Evolutionary conservation across 2,797 vertebrate species (phyloP).

Genomic region (Luscinia megarhynchos): DNA sequence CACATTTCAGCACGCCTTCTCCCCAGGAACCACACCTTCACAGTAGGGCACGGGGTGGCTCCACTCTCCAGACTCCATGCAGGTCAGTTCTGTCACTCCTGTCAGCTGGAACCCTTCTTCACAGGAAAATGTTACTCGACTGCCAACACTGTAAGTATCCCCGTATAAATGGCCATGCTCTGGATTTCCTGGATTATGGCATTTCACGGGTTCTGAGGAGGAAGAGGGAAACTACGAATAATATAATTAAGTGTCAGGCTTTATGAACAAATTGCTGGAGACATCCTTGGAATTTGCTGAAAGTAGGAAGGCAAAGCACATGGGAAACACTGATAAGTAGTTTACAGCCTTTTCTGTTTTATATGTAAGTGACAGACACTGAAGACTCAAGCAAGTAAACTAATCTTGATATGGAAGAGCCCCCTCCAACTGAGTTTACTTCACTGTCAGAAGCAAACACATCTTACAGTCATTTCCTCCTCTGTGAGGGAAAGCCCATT

Average conservation of each 20-base stretch:
- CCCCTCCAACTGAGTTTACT: background rate
- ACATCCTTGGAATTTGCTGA: background rate
- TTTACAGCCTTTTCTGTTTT: background rate
- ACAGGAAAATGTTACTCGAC: slow-evolving; percentile 86
- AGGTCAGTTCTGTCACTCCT: slow-evolving; percentile 80
- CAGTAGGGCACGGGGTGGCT: slow-evolving; percentile 81
- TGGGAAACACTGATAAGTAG: background rate
- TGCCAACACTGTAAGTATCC: slow-evolving; percentile 83
- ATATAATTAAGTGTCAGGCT: background rate
- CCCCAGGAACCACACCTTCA: slow-evolving; percentile 80
- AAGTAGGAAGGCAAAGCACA: background rate
- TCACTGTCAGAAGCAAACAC: background rate
- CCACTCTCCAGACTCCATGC: slow-evolving; percentile 88
- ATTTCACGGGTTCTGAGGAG: slow-evolving; percentile 89
- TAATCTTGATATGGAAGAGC: background rate
- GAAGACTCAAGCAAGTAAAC: background rate
- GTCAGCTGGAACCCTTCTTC: slow-evolving; percentile 84
- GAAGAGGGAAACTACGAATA: slow-evolving; percentile 39
- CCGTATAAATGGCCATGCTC: slow-evolving; percentile 85
- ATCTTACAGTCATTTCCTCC: background rate
- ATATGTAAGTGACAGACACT: background rate
- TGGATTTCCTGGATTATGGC: slow-evolving; percentile 83
- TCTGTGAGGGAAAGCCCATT: background rate
- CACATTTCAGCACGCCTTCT: background rate
- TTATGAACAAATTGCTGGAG: background rate